These are phyloP conservation scores for Seladonia tumulorum DNA, from an alignment of 2,888 invertebrate species.

Conservation along the genomic window DNA sequence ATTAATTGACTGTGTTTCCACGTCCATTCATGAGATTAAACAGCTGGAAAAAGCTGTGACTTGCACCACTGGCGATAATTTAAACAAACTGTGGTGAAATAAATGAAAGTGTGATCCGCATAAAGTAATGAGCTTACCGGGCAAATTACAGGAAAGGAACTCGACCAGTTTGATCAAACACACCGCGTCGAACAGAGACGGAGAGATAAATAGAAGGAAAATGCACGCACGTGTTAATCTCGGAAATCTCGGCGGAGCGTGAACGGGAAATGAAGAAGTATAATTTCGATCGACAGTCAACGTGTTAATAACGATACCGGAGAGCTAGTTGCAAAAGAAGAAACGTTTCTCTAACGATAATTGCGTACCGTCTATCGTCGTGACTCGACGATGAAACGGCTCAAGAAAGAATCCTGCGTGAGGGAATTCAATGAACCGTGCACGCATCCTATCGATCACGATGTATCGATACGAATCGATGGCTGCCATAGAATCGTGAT, in stretches of 20 bases:
- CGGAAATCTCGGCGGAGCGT: conserved; percentile 3
- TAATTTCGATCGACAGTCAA: conserved; percentile 8
- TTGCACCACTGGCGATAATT: too few species aligned
- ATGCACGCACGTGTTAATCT: not conserved
- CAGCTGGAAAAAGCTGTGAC: too few species aligned
- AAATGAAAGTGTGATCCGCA: not conserved
- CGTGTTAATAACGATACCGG: conserved; percentile 2
- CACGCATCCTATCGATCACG: conserved; percentile 38
- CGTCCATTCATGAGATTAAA: not conserved
- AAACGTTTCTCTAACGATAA: not conserved
- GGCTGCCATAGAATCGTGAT: conserved; percentile 33
- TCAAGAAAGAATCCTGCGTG: conserved; percentile 19
- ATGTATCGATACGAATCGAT: conserved; percentile 50
- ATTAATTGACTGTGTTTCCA: too few species aligned
- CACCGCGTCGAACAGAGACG: not conserved
- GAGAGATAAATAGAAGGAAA: not conserved
- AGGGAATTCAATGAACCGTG: conserved; percentile 43
- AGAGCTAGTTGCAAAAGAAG: not conserved
- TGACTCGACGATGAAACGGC: not conserved
- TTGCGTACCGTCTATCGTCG: not conserved
- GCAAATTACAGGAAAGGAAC: not conserved
- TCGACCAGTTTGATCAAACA: not conserved
- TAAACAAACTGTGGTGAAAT: not conserved
- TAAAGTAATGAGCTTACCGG: not conserved
- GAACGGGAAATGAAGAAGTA: conserved; percentile 20